These are phyloP conservation scores for Dryadula phaetusa DNA, from an alignment of 2,888 invertebrate genomes.

Conservation along the genomic window DNA sequence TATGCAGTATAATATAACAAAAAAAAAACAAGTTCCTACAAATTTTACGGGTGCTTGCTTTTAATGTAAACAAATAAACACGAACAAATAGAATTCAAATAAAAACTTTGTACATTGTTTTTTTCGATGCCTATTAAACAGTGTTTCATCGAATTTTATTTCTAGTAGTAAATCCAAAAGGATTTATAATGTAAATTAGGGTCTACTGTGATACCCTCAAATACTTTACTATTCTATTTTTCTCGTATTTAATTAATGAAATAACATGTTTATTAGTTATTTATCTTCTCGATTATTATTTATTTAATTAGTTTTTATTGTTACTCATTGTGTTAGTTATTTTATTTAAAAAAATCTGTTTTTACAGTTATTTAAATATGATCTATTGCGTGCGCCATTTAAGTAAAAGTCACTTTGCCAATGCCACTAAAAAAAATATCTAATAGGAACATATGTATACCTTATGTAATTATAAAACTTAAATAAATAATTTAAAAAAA, in stretches of 20 bases:
- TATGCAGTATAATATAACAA: no score
- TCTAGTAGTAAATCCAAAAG: constrained; percentile 1
- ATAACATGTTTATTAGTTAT: background rate
- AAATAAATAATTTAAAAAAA: no score
- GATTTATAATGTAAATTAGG: constrained; percentile 2
- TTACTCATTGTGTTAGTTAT: background rate
- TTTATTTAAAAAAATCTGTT: no score
- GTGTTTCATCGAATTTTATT: background rate
- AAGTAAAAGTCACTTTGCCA: no score
- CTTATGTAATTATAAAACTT: no score
- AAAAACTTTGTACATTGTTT: background rate
- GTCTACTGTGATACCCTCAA: background rate
- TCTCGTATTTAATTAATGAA: background rate
- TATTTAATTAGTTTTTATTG: background rate
- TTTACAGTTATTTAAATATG: no score
- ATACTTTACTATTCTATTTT: background rate
- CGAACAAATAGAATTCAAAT: background rate
- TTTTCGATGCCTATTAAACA: background rate
- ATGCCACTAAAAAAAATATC: no score
- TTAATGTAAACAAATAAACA: background rate
- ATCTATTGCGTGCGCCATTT: no score
- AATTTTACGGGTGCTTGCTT: background rate
- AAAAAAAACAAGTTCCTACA: background rate
- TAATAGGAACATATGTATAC: no score
- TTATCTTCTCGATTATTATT: no score